phyloP scores from a whole-genome alignment of 1,140 invertebrate genomes.

The Halesus radiatus region DNA sequence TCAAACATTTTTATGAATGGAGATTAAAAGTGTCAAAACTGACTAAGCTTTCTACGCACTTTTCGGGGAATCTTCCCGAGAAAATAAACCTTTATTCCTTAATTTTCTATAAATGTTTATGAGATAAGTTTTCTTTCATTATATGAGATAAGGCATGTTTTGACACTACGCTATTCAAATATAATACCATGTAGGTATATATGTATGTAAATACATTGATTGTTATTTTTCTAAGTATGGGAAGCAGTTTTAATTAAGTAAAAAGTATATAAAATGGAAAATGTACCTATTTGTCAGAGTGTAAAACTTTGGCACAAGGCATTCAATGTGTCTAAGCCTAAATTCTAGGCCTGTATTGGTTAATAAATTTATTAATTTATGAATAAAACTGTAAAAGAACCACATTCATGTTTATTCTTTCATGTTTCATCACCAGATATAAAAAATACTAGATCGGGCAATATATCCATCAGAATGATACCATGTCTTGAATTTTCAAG shows the following conservation, averaged over 20 bases:
- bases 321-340: constrained; percentile 40
- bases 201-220: constrained; percentile 39
- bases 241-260: constrained; percentile 29
- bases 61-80: not conserved
- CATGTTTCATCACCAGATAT: too few species aligned
- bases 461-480: too few species aligned
- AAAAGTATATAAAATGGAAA: constrained; percentile 36
- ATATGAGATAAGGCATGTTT: constrained; percentile 3
- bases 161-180: constrained; percentile 9
- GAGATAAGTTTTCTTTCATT: not conserved
- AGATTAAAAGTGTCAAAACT: constrained; percentile 13
- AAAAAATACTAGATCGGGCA: too few species aligned
- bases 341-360: constrained; percentile 37
- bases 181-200: constrained; percentile 8
- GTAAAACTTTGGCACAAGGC: constrained; percentile 20
- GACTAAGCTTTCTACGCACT: not conserved
- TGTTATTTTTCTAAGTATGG: constrained; percentile 39
- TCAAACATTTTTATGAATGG: constrained; percentile 1
- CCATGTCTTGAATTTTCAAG: too few species aligned
- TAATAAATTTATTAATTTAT: constrained; percentile 41
- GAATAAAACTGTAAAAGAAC: constrained; percentile 34
- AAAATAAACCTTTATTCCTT: not conserved
- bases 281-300: constrained; percentile 25
- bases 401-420: constrained; percentile 14
- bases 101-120: not conserved